These are phyloP conservation scores for Corythornis cristatus DNA, from an alignment of 2,113 vertebrate species.

Conservation along the genomic window DNA sequence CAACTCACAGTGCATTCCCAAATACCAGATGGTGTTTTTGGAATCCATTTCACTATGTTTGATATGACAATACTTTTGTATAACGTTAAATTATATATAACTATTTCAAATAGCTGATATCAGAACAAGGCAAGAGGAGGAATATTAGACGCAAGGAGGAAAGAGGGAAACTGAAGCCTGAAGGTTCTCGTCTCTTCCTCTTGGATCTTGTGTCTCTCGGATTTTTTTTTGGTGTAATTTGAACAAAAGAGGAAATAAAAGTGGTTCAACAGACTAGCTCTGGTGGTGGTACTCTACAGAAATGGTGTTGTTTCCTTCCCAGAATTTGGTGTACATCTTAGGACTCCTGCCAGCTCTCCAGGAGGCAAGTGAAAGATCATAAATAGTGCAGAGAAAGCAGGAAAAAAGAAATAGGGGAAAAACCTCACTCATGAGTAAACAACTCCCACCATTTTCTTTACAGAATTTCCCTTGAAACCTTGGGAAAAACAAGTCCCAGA, in stretches of 20 bases:
- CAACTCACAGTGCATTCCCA: constrained; percentile 86
- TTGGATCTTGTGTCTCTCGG: constrained; percentile 63
- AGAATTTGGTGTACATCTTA: constrained; percentile 64
- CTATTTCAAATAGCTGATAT: constrained; percentile 81
- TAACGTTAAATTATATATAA: constrained; percentile 90
- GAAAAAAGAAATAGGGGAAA: background rate
- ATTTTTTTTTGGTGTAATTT: constrained; percentile 77
- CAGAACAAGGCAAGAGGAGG: constrained; percentile 76
- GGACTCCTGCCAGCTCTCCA: constrained; percentile 65
- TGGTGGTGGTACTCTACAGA: constrained; percentile 31
- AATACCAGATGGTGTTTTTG: constrained; percentile 98
- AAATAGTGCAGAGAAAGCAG: constrained; percentile 39
- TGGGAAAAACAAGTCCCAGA: background rate
- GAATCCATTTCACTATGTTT: constrained; percentile 91
- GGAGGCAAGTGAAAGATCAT: constrained; percentile 45
- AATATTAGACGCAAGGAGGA: constrained; percentile 78
- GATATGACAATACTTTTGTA: constrained; percentile 90
- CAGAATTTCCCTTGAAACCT: background rate
- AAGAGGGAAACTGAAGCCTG: constrained; percentile 73
- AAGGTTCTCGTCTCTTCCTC: constrained; percentile 62
- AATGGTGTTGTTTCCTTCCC: constrained; percentile 58
- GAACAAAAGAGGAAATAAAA: constrained; percentile 71
- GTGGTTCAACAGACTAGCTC: constrained; percentile 27
- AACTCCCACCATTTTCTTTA: background rate
- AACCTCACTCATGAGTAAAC: background rate